Conservation (phyloP, 2,797 vertebrate species). For the Sebastolobus alascanus region DNA sequence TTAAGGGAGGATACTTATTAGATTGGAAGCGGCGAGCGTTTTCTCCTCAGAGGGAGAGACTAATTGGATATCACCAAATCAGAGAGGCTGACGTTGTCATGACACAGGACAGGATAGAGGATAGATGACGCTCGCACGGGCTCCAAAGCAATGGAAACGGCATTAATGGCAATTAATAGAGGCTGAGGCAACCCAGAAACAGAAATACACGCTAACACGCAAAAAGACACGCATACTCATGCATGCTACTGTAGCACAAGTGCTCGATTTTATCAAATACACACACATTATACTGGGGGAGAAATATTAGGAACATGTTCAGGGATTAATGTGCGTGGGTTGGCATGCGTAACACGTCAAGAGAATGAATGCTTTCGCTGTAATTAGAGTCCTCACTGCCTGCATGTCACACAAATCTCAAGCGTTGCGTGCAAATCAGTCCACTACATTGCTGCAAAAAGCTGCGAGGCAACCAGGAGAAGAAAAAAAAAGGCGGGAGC, state of each 20-base stretch:
- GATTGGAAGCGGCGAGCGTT: constrained; percentile 47
- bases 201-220: not conserved
- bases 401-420: constrained; percentile 35
- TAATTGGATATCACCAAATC: constrained; percentile 80
- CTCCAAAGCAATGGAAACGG: constrained; percentile 42
- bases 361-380: constrained; percentile 20
- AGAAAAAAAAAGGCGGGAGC: constrained; percentile 2
- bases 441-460: not conserved
- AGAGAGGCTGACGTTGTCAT: constrained; percentile 51
- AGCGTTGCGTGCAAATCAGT: constrained; percentile 36
- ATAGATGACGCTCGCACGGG: constrained; percentile 2
- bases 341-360: constrained; percentile 21
- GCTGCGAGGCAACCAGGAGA: not conserved
- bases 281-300: not conserved
- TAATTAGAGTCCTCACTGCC: constrained; percentile 45
- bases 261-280: not conserved
- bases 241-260: not conserved
- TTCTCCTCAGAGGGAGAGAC: constrained; percentile 52
- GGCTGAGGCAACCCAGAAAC: constrained; percentile 9
- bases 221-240: not conserved
- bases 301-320: not conserved
- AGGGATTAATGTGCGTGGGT: constrained; percentile 1
- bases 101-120: constrained; percentile 33
- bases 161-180: constrained; percentile 18
- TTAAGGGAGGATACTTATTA: constrained; percentile 65